These are phyloP conservation scores for Picus viridis DNA, from an alignment of 2,797 vertebrate species.

Conservation along the genomic window DNA sequence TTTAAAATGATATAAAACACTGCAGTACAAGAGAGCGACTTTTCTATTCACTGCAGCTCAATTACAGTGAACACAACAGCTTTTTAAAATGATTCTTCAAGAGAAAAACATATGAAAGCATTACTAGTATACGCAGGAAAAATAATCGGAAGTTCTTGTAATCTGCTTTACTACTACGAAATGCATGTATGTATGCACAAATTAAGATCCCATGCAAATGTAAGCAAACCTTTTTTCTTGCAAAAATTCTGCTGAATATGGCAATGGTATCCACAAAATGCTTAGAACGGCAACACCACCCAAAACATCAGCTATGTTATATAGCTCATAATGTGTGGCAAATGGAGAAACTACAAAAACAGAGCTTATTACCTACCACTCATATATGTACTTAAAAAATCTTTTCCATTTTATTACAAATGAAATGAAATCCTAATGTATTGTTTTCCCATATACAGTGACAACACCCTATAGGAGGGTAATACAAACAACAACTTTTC, in stretches of 20 bases:
- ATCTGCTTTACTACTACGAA: slow-evolving; percentile 25
- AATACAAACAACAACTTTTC: not conserved
- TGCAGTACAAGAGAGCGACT: slow-evolving; percentile 47
- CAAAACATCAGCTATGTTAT: not conserved
- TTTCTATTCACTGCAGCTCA: slow-evolving; percentile 54
- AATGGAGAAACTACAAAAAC: slow-evolving; percentile 10
- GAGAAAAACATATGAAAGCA: slow-evolving; percentile 34
- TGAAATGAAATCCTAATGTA: slow-evolving; percentile 20
- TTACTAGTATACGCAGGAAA: not conserved
- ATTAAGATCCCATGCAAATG: not conserved
- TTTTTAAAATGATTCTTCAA: slow-evolving; percentile 44
- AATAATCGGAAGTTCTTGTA: not conserved
- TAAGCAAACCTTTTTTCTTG: not conserved
- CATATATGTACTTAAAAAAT: slow-evolving; percentile 22
- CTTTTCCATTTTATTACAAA: slow-evolving; percentile 39
- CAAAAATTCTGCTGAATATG: not conserved
- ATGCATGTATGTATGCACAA: not conserved
- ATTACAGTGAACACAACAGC: slow-evolving; percentile 41
- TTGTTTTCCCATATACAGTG: not conserved
- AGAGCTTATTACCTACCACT: not conserved
- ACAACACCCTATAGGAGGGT: not conserved
- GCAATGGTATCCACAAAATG: not conserved
- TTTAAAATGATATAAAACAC: slow-evolving; percentile 62
- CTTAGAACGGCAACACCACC: not conserved
- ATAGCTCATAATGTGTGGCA: not conserved